Percentiles rank a stretch among this genome's conserved stretches.
Evolutionary conservation across 2,888 invertebrate species (phyloP).

Genomic region (Trimorus sp.): DNA sequence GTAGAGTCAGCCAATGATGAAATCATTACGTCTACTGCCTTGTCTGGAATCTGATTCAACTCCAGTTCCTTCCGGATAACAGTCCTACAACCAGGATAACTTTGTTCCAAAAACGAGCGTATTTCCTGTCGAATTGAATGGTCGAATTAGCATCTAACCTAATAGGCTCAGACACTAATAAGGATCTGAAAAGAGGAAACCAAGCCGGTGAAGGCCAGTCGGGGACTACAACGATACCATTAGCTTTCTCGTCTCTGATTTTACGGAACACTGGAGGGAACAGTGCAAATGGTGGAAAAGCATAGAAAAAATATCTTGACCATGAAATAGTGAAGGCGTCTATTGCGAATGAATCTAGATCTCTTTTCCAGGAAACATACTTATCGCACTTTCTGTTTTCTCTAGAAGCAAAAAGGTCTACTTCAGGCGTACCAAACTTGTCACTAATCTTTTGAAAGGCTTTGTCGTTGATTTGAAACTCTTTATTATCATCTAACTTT

Average conservation of each 20-base stretch:
- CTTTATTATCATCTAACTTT: constrained; percentile 39
- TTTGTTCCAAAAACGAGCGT: constrained; percentile 24
- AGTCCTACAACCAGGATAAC: constrained; percentile 44
- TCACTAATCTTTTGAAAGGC: constrained; percentile 17
- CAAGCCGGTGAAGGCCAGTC: constrained; percentile 52
- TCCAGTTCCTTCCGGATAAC: constrained; percentile 54
- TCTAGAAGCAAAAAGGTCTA: constrained; percentile 57
- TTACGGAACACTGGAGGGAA: constrained; percentile 32
- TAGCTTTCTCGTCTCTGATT: constrained; percentile 36
- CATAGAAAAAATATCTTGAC: constrained; percentile 51
- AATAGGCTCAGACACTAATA: constrained; percentile 49
- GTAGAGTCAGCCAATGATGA: constrained; percentile 43
- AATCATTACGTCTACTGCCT: constrained; percentile 40
- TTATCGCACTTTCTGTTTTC: constrained; percentile 48
- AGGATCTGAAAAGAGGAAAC: constrained; percentile 35
- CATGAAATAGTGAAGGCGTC: constrained; percentile 57
- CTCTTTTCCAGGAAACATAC: constrained; percentile 58
- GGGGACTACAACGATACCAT: constrained; percentile 47
- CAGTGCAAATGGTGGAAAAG: constrained; percentile 59
- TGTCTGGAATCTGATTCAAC: constrained; percentile 22
- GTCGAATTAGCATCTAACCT: constrained; percentile 34
- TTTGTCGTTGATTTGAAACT: constrained; percentile 37
- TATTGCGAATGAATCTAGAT: constrained; percentile 47
- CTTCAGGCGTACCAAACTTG: constrained; percentile 20
- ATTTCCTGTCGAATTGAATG: constrained; percentile 41